Conservation (phyloP, 2,113 vertebrate genomes). For the Heliornis fulica region DNA sequence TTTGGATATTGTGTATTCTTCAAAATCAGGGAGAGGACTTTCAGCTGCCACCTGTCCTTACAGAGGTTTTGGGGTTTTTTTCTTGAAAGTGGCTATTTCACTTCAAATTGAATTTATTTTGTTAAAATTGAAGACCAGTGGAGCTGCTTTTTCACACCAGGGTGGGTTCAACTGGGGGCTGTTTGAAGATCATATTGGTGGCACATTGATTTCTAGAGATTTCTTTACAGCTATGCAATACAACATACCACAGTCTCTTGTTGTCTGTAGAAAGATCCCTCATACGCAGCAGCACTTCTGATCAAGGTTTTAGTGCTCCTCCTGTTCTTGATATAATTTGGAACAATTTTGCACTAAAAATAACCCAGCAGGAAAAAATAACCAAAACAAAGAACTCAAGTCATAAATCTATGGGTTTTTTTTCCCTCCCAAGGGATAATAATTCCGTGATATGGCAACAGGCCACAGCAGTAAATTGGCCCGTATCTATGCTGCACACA, state of each 20-base stretch:
- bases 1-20: not conserved
- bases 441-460: not conserved
- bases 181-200: not conserved
- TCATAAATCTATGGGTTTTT: not conserved
- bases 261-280: not conserved
- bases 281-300: not conserved
- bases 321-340: not conserved
- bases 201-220: not conserved
- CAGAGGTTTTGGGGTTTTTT: not conserved
- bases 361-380: conserved; percentile 17
- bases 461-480: not conserved
- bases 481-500: not conserved
- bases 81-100: not conserved
- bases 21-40: not conserved
- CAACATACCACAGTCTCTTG: not conserved
- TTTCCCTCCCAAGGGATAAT: not conserved
- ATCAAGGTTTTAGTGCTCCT: not conserved
- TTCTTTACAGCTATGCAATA: not conserved
- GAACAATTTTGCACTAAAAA: conserved; percentile 37
- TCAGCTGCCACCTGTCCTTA: not conserved
- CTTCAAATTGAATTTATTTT: not conserved
- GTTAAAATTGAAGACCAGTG: not conserved
- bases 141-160: not conserved
- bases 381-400: conserved; percentile 10
- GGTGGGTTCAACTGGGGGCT: accelerated